Conservation (phyloP, 1,140 invertebrate genomes). For the Dreissena polymorpha region DNA sequence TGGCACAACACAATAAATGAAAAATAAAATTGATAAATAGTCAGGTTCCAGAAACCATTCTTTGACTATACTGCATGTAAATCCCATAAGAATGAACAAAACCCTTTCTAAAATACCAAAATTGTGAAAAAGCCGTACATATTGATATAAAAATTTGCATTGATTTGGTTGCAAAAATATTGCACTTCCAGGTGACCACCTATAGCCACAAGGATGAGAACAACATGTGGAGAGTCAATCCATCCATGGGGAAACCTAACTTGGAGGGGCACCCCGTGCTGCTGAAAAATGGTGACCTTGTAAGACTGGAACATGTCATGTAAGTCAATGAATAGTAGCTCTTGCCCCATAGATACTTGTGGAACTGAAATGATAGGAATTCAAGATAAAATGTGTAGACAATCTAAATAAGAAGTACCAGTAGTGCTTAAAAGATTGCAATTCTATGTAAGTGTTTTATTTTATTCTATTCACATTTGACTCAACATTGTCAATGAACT, state of each 20-base stretch:
- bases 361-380: too few species aligned
- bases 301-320: slow-evolving; percentile 92
- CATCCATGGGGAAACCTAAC: slow-evolving; percentile 67
- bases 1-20: background rate
- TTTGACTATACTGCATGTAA: too few species aligned
- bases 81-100: too few species aligned
- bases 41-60: background rate
- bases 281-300: slow-evolving; percentile 91
- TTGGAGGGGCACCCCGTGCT: slow-evolving; percentile 70
- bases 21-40: background rate
- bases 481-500: too few species aligned
- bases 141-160: too few species aligned
- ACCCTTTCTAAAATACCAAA: too few species aligned
- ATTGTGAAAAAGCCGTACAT: too few species aligned
- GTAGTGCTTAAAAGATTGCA: too few species aligned
- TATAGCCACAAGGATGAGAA: slow-evolving; percentile 99
- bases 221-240: slow-evolving; percentile 94
- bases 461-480: too few species aligned
- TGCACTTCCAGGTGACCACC: slow-evolving; percentile 89
- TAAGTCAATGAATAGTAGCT: slow-evolving; percentile 64
- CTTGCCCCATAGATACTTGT: too few species aligned
- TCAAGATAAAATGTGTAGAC: background rate
- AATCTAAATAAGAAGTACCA: too few species aligned
- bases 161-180: background rate
- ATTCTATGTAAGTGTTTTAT: too few species aligned